Percentiles rank a stretch among this genome's conserved stretches.
Evolutionary conservation across 2,113 vertebrate species (phyloP).

Genomic region (Mastomys natalensis): DNA sequence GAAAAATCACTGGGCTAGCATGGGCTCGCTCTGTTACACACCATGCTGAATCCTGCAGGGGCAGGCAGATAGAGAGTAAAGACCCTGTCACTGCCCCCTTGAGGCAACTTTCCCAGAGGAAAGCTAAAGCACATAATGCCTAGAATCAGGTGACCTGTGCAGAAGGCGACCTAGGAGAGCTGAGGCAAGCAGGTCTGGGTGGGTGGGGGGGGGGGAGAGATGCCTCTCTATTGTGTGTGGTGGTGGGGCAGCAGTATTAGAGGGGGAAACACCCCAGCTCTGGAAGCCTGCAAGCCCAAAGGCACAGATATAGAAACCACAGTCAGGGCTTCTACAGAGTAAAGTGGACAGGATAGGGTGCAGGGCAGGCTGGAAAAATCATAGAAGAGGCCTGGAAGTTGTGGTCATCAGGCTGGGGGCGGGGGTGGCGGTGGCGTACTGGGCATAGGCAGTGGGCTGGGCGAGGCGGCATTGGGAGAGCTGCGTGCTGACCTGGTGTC

Average conservation of each 20-base stretch:
- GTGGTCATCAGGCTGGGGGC: background rate
- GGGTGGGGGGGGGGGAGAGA: no score
- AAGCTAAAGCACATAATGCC: background rate
- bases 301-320: background rate
- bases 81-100: background rate
- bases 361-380: background rate
- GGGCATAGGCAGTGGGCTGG: background rate
- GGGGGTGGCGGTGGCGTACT: accelerated
- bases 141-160: no score
- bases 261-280: no score
- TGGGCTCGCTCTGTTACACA: background rate
- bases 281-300: background rate
- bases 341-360: background rate
- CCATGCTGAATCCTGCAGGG: background rate
- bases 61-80: background rate
- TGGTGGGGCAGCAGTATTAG: background rate
- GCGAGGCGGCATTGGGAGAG: background rate
- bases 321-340: background rate
- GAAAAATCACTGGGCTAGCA: background rate
- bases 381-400: background rate
- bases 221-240: background rate
- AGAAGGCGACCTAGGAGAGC: background rate
- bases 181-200: background rate
- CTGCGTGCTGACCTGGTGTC: background rate
- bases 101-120: background rate